Evolutionary conservation across 2,888 invertebrate species (phyloP).

Genomic region (Pachliopta kotzebuea): DNA sequence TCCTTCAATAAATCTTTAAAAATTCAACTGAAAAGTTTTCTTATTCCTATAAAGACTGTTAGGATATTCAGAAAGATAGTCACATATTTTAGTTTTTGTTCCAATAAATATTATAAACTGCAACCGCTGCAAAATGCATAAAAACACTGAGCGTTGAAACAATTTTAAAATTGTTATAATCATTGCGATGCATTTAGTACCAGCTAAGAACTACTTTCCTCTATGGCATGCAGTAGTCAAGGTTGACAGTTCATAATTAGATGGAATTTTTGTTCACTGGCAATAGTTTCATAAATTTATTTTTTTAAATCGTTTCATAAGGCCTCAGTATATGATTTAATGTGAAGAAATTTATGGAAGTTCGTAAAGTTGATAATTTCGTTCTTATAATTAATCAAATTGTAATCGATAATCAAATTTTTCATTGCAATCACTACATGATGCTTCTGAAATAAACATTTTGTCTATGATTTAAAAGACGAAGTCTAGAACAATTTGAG

Average conservation of each 20-base stretch:
- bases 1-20: background rate
- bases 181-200: background rate
- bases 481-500: conserved; percentile 53
- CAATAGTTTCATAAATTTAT: background rate
- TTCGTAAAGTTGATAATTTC: background rate
- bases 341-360: background rate
- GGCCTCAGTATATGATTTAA: background rate
- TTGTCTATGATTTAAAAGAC: conserved; percentile 56
- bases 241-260: background rate
- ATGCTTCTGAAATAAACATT: conserved; percentile 28
- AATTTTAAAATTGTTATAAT: background rate
- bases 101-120: background rate
- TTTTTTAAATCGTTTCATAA: background rate
- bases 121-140: conserved; percentile 6
- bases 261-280: background rate
- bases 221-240: background rate
- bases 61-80: background rate
- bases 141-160: conserved; percentile 2
- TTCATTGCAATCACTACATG: conserved; percentile 17
- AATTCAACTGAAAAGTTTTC: background rate
- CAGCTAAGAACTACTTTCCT: background rate
- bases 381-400: background rate
- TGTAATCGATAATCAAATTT: background rate
- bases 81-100: background rate
- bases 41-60: too few relatives aligned